A percentile compares a stretch with the other conserved stretches of the same genome.
Conservation (phyloP, 2,888 invertebrate genomes). For the Pteria penguin region DNA sequence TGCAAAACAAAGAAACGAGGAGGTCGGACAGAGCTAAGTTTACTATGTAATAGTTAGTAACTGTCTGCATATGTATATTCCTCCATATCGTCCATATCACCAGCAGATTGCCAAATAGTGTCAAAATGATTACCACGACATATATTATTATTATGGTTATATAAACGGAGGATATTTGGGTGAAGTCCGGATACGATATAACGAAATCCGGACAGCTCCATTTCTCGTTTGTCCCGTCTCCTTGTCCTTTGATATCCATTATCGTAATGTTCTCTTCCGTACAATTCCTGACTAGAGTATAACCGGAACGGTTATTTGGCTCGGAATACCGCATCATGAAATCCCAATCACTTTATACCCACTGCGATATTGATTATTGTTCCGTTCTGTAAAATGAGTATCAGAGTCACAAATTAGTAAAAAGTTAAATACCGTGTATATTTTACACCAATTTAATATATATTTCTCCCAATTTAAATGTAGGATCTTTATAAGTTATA, state of each 20-base stretch:
- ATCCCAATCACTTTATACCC: too few relatives aligned
- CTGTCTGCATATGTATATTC: conserved; percentile 81
- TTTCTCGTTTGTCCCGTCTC: not conserved
- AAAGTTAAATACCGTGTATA: too few relatives aligned
- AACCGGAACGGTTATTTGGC: not conserved
- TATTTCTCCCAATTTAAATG: too few relatives aligned
- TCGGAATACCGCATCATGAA: not conserved
- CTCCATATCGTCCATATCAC: conserved; percentile 80
- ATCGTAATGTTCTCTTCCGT: not conserved
- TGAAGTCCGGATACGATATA: conserved; percentile 63
- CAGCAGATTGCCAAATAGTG: conserved; percentile 79
- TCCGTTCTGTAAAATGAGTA: too few relatives aligned
- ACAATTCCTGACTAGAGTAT: not conserved
- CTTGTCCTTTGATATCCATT: not conserved
- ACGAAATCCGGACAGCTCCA: not conserved
- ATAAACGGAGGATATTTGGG: conserved; percentile 76
- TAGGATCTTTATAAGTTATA: too few relatives aligned
- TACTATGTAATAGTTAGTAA: conserved; percentile 81
- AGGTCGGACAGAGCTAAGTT: conserved; percentile 81
- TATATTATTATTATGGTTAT: conserved; percentile 75
- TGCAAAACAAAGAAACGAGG: conserved; percentile 80
- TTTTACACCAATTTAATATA: too few relatives aligned
- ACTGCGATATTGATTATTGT: too few relatives aligned
- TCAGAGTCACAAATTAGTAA: too few relatives aligned
- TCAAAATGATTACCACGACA: conserved; percentile 75